phyloP scores from a whole-genome alignment of 2,113 vertebrate species.

The Odontesthes bonariensis region DNA sequence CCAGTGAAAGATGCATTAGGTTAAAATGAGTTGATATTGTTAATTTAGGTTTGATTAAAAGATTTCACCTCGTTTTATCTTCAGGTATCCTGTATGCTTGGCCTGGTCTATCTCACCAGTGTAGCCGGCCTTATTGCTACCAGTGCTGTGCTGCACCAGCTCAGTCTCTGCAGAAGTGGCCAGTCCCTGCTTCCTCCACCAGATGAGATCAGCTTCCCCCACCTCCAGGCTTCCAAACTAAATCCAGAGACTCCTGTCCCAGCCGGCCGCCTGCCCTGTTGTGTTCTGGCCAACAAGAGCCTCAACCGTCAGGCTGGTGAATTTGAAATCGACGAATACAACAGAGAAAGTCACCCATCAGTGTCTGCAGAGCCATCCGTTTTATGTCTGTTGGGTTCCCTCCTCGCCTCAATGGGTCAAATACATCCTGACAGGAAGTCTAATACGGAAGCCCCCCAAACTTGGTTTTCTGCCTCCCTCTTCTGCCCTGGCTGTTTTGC shows the following conservation, averaged over 20 bases:
- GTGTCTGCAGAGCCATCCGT: conserved; percentile 69
- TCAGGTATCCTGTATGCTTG: conserved; percentile 92
- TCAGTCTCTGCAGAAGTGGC: conserved; percentile 69
- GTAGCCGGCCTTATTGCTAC: conserved; percentile 89
- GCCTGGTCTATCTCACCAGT: conserved; percentile 91
- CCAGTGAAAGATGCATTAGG: background rate
- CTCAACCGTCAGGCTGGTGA: conserved; percentile 16
- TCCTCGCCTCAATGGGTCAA: conserved; percentile 85
- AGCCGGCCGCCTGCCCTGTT: conserved; percentile 35
- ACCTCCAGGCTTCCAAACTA: conserved; percentile 42
- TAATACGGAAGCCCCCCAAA: conserved; percentile 24
- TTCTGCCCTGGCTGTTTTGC: conserved; percentile 74
- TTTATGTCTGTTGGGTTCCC: conserved; percentile 87
- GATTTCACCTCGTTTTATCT: background rate
- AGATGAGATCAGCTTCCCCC: conserved; percentile 27
- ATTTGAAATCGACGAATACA: background rate
- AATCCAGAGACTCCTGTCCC: conserved; percentile 36
- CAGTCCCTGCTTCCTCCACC: conserved; percentile 7
- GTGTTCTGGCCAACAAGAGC: conserved; percentile 64
- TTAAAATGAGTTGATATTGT: background rate
- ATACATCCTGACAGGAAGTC: conserved; percentile 54
- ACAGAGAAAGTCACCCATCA: background rate
- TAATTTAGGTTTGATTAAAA: background rate
- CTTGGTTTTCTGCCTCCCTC: conserved; percentile 58
- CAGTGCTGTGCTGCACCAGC: conserved; percentile 85